phyloP scores from a whole-genome alignment of 2,797 vertebrate genomes.

The Cheirogaleus major region DNA sequence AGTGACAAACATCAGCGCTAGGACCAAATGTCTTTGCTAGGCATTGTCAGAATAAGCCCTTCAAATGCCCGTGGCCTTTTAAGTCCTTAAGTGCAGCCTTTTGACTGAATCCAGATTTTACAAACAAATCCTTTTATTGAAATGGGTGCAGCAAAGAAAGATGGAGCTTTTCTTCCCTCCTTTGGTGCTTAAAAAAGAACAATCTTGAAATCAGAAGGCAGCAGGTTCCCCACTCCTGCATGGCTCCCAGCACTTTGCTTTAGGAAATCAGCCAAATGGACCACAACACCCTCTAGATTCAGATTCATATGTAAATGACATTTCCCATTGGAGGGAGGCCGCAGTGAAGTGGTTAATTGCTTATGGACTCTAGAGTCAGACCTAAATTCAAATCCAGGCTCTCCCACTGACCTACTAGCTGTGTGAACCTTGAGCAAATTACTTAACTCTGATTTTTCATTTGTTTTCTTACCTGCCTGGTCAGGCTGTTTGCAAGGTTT shows the following conservation, averaged over 20 bases:
- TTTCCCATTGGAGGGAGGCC: background rate
- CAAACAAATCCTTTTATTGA: no score
- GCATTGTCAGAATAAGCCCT: background rate
- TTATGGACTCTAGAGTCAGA: background rate
- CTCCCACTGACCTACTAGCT: background rate
- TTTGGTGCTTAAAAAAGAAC: no score
- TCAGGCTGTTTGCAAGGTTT: background rate
- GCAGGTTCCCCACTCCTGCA: no score
- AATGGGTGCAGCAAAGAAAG: no score
- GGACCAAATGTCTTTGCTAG: background rate
- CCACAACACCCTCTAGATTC: background rate
- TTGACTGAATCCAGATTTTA: no score
- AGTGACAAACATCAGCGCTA: background rate
- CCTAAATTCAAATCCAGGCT: background rate
- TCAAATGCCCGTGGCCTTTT: background rate
- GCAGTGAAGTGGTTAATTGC: background rate
- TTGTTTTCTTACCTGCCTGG: background rate
- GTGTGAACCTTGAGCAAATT: background rate
- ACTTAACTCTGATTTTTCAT: background rate
- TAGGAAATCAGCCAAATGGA: conserved; percentile 11
- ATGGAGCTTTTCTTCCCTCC: no score
- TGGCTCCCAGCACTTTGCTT: background rate
- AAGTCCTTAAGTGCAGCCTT: no score
- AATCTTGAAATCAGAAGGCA: no score
- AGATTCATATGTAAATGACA: conserved; percentile 2